A percentile compares a stretch with the other conserved stretches of the same genome.
Conservation (phyloP, 2,797 vertebrate species). For the Morus bassanus region DNA sequence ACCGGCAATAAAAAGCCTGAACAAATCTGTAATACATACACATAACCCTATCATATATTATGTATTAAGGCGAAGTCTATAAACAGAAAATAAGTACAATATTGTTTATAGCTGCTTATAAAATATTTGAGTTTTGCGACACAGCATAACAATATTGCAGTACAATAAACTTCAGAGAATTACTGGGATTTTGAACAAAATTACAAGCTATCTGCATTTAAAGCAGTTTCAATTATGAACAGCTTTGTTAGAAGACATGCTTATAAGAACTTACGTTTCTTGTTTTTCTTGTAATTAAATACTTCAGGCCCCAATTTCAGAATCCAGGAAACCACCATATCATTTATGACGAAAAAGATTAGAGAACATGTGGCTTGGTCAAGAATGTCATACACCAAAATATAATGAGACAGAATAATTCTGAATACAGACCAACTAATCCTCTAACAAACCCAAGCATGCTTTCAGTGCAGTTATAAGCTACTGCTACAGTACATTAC, state of each 20-base stretch:
- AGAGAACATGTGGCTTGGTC: background rate
- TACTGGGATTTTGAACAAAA: background rate
- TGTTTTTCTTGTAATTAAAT: background rate
- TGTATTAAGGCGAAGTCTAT: constrained; percentile 54
- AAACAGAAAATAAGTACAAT: constrained; percentile 21
- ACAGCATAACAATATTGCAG: background rate
- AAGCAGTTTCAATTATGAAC: background rate
- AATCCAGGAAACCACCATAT: constrained; percentile 2
- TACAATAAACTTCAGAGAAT: background rate
- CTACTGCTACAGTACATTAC: constrained; percentile 24
- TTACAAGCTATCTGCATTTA: background rate
- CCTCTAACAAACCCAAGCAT: constrained; percentile 25
- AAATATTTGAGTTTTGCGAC: background rate
- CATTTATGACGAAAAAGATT: background rate
- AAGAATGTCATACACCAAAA: constrained; percentile 9
- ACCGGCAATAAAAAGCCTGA: background rate
- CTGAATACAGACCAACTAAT: constrained; percentile 7
- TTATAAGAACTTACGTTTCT: background rate
- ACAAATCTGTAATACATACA: background rate
- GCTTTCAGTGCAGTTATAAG: constrained; percentile 31
- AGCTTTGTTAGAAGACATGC: background rate
- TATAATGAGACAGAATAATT: background rate
- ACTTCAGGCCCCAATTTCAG: constrained; percentile 20
- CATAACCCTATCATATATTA: background rate
- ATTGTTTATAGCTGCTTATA: constrained; percentile 7